Conservation (phyloP, 2,113 vertebrate genomes). For the Chaetodon auriga region DNA sequence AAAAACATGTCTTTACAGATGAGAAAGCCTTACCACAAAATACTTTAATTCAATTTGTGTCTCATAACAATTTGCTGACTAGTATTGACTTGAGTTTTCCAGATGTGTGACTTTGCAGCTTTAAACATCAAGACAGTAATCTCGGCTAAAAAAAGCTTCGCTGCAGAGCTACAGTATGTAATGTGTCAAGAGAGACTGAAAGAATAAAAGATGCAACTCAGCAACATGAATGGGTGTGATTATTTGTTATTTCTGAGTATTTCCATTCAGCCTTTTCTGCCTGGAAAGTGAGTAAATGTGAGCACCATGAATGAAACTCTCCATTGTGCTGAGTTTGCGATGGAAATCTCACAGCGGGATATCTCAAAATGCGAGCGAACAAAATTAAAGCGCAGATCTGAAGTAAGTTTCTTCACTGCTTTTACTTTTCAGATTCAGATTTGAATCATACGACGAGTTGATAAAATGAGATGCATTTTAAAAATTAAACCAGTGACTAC, state of each 20-base stretch:
- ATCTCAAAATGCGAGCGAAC: background rate
- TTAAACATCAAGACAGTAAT: conserved; percentile 58
- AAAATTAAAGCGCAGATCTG: background rate
- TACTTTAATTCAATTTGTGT: conserved; percentile 1
- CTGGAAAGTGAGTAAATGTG: background rate
- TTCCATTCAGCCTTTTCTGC: background rate
- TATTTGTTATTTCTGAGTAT: background rate
- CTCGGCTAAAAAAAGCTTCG: conserved; percentile 66
- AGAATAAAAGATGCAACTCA: conserved; percentile 82
- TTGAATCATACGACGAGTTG: background rate
- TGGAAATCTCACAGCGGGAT: background rate
- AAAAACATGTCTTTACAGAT: background rate
- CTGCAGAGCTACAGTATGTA: conserved; percentile 70
- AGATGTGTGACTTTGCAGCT: conserved; percentile 65
- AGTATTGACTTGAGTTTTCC: conserved; percentile 13
- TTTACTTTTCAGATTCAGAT: background rate
- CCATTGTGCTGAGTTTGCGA: background rate
- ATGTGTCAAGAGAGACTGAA: conserved; percentile 57
- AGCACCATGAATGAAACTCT: background rate
- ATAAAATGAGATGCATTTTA: background rate
- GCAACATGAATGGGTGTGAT: conserved; percentile 48
- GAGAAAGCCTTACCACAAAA: background rate
- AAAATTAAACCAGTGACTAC: background rate
- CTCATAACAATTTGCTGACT: background rate
- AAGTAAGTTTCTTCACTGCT: background rate